phyloP scores from a whole-genome alignment of 2,113 vertebrate species.

The Sakesphorus luctuosus region DNA sequence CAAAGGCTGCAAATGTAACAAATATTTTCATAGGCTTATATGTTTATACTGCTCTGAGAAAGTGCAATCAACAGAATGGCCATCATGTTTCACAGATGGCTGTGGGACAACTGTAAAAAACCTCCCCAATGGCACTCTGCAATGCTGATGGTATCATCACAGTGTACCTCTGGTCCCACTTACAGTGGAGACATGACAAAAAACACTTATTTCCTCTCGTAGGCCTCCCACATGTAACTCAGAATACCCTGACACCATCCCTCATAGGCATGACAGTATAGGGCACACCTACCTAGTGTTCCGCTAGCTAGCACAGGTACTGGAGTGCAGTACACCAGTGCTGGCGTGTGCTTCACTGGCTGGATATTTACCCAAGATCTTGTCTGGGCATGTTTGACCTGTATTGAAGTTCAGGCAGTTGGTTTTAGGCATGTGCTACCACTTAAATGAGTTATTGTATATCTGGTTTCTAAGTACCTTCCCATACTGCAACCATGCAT shows the following conservation, averaged over 20 bases:
- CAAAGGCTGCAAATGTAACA: not conserved
- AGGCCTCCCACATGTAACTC: not conserved
- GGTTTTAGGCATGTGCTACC: not conserved
- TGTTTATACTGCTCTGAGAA: not conserved
- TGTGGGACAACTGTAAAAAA: not conserved
- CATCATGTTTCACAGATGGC: not conserved
- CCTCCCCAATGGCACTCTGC: not conserved
- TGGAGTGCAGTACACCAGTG: not conserved
- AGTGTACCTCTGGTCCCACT: rapidly evolving
- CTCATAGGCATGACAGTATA: not conserved
- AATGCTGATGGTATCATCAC: not conserved
- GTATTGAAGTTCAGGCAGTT: not conserved
- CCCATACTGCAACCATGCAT: not conserved
- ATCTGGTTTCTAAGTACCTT: not conserved
- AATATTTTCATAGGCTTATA: not conserved
- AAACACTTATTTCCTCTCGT: not conserved
- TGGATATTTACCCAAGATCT: not conserved
- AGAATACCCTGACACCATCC: not conserved
- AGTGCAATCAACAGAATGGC: not conserved
- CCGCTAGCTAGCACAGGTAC: not conserved
- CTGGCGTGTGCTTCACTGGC: not conserved
- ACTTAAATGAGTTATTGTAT: not conserved
- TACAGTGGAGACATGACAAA: not conserved
- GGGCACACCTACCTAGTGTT: not conserved
- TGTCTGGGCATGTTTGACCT: not conserved